These are phyloP conservation scores for Stegastes partitus DNA, from an alignment of 2,113 vertebrate genomes.

Conservation along the genomic window DNA sequence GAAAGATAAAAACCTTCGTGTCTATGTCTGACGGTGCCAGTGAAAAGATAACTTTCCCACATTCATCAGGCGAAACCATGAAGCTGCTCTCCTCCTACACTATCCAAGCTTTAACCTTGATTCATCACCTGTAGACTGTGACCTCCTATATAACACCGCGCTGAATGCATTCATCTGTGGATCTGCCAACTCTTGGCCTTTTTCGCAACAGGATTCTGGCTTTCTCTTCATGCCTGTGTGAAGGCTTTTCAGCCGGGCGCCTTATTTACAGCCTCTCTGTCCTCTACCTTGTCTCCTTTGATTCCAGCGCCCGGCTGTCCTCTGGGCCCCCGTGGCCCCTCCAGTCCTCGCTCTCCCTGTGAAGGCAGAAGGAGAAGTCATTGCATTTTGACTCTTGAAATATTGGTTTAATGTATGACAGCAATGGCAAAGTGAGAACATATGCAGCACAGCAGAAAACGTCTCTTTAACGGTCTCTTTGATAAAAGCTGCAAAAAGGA, in stretches of 20 bases:
- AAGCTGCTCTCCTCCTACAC: slow-evolving; percentile 53
- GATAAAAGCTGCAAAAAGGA: slow-evolving; percentile 5
- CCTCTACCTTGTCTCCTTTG: slow-evolving; percentile 92
- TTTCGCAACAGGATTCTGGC: slow-evolving; percentile 17
- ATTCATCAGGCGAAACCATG: slow-evolving; percentile 33
- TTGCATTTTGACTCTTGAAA: slow-evolving; percentile 30
- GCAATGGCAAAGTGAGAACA: background rate
- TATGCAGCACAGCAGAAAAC: background rate
- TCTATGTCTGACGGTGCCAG: slow-evolving; percentile 11
- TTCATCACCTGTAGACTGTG: slow-evolving; percentile 50
- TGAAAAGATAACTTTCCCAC: slow-evolving; percentile 35
- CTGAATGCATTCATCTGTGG: slow-evolving; percentile 36
- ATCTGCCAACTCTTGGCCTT: slow-evolving; percentile 46
- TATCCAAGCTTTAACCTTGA: slow-evolving; percentile 21
- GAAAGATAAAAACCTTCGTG: slow-evolving; percentile 27
- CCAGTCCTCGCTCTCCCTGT: slow-evolving; percentile 90
- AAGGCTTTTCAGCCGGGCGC: slow-evolving; percentile 52
- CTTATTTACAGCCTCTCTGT: slow-evolving; percentile 76
- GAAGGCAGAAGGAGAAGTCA: slow-evolving; percentile 50
- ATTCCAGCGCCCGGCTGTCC: slow-evolving; percentile 86
- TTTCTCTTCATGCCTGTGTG: slow-evolving; percentile 42
- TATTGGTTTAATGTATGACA: background rate
- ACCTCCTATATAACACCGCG: slow-evolving; percentile 52
- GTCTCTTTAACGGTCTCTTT: background rate
- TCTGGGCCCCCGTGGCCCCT: slow-evolving; percentile 87